Evolutionary conservation across 2,113 vertebrate species (phyloP), one percentile per base, ranked within the genome.

Genomic region (Petaurus breviceps): DNA sequence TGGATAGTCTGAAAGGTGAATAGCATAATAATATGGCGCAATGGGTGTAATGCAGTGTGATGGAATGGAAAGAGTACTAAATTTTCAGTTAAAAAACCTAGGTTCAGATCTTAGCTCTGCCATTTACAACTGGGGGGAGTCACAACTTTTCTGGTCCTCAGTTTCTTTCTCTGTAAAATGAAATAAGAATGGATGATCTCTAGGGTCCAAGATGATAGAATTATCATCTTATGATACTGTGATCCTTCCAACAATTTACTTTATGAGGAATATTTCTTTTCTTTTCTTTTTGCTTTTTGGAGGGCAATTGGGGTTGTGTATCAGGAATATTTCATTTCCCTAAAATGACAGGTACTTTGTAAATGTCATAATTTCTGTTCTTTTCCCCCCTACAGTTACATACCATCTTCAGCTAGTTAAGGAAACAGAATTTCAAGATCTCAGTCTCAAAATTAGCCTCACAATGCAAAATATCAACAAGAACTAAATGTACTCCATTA

Each of bases 401-500:
- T 9, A 24, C 22, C 0, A 0, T 52, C 51, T 53, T 54, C 51
- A 14, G 84, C 24, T 51, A 50, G 23, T 55, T 2, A 24, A 23
- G 22, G 51, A 84, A 43, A 43, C 68, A 43, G 57, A 68, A 84
- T 84, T 84, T 84, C 19, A 84, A 84, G 68, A 43, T 55, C 5
- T 0, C 6, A 49, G 90, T 43, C 14, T 50, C 90, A 10, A 3
- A 90, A 47, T 8, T 26, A 3, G 25, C 51, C 90, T 9, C 28
- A 11, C 3, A 12, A 2, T 3, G 2, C 8, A 92, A 52, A 49
- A 8, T 31, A 52, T 24, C 16, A 47, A 47, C 37, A n/a, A 84
- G 54, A n/a, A 7, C n/a, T 77, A 84, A 91, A 6, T 8, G 50
- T 19, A n/a, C 25, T 24, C 0, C 0, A 0, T 46, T 47, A 68